Conservation (phyloP, 2,888 invertebrate genomes). For the Machimus atricapillus region DNA sequence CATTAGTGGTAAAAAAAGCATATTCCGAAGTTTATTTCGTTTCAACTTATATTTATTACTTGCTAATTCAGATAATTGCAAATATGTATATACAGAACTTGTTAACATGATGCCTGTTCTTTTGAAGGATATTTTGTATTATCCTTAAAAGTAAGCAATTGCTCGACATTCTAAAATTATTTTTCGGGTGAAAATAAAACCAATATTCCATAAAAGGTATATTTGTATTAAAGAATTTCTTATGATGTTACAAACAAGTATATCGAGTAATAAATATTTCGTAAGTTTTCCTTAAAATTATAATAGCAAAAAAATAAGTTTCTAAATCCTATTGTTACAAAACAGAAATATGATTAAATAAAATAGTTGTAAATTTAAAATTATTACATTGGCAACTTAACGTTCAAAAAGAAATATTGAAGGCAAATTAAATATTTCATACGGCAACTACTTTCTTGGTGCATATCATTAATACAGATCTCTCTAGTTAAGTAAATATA, state of each 20-base stretch:
- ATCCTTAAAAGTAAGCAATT: no score
- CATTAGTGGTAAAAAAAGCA: no score
- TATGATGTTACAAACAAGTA: neutral
- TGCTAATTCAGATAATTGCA: no score
- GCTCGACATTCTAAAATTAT: neutral
- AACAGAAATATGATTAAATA: neutral
- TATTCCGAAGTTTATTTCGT: no score
- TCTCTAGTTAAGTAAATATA: neutral
- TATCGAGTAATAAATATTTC: constrained; percentile 22
- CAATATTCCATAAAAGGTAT: neutral
- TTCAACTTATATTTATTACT: no score
- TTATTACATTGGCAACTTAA: neutral
- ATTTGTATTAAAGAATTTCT: neutral
- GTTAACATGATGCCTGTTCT: no score
- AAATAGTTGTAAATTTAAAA: neutral
- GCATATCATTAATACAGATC: neutral
- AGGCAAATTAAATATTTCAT: neutral
- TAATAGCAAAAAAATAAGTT: neutral
- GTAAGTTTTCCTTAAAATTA: neutral
- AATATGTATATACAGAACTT: no score
- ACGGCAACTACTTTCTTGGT: neutral
- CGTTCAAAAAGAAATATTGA: neutral
- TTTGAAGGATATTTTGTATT: no score
- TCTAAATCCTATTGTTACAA: neutral
- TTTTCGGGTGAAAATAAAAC: neutral